Evolutionary conservation across 2,888 invertebrate species (phyloP).

Genomic region (Malacosoma neustria): DNA sequence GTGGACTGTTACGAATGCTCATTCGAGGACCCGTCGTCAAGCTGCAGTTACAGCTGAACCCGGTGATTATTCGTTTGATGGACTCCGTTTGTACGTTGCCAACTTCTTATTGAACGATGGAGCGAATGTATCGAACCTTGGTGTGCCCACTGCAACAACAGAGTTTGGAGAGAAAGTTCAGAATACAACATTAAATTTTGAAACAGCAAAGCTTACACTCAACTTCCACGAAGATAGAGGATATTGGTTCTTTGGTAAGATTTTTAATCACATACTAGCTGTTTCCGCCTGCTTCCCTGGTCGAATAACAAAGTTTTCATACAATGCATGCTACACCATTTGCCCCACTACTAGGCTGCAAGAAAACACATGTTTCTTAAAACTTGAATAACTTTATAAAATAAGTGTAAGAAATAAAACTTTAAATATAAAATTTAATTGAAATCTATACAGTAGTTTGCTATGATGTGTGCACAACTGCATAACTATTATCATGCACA

Average conservation of each 20-base stretch:
- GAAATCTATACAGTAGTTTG: too few species aligned
- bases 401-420: too few species aligned
- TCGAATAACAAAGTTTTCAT: too few species aligned
- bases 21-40: slow-evolving; percentile 43
- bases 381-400: too few species aligned
- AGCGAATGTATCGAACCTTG: background rate
- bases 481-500: too few species aligned
- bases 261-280: too few species aligned
- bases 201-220: slow-evolving; percentile 28
- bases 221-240: slow-evolving; percentile 35
- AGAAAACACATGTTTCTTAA: too few species aligned
- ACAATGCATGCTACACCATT: too few species aligned
- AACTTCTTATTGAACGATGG: slow-evolving; percentile 15
- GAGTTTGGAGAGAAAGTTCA: slow-evolving; percentile 17
- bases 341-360: too few species aligned
- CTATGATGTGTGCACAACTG: too few species aligned
- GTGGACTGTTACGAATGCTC: slow-evolving; percentile 36
- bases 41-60: slow-evolving; percentile 8
- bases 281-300: too few species aligned
- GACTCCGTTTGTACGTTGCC: slow-evolving; percentile 31
- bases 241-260: slow-evolving; percentile 63
- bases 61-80: slow-evolving; percentile 20
- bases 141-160: slow-evolving; percentile 8
- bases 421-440: too few species aligned
- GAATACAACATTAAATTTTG: slow-evolving; percentile 31